Conservation (phyloP, 1,140 invertebrate genomes). For the Anthonomus grandis region DNA sequence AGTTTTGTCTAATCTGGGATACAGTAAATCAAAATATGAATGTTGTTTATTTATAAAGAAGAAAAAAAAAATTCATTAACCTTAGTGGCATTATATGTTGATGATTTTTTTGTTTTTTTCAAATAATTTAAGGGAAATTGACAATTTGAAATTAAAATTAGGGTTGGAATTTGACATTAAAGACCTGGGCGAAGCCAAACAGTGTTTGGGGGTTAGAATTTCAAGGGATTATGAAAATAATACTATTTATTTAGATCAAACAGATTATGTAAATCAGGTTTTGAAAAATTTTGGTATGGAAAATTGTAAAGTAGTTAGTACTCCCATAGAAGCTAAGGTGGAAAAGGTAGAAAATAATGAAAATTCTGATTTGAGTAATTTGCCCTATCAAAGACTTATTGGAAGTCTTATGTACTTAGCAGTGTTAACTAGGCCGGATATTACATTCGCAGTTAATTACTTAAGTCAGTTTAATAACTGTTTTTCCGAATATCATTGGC, state of each 20-base stretch:
- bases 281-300: conserved; percentile 23
- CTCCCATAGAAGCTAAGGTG: too few relatives aligned
- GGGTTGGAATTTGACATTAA: conserved; percentile 33
- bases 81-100: conserved; percentile 32
- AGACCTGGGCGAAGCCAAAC: conserved; percentile 34
- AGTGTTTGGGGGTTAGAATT: conserved; percentile 37
- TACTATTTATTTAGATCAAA: conserved; percentile 27
- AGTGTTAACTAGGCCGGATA: conserved; percentile 50
- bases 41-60: conserved; percentile 41
- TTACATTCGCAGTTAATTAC: conserved; percentile 48
- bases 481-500: conserved; percentile 42
- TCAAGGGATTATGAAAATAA: conserved; percentile 6
- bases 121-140: conserved; percentile 21
- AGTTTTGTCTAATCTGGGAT: conserved; percentile 33
- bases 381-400: conserved; percentile 45
- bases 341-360: conserved; percentile 35
- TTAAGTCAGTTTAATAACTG: conserved; percentile 45
- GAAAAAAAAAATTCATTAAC: conserved; percentile 21
- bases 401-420: conserved; percentile 50
- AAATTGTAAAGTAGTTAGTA: conserved; percentile 27
- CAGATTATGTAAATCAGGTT: conserved; percentile 30
- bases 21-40: conserved; percentile 40
- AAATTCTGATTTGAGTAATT: conserved; percentile 3
- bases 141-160: conserved; percentile 24
- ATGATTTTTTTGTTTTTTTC: conserved; percentile 21